Conservation (phyloP, 2,113 vertebrate species). For the Nerophis ophidion region DNA sequence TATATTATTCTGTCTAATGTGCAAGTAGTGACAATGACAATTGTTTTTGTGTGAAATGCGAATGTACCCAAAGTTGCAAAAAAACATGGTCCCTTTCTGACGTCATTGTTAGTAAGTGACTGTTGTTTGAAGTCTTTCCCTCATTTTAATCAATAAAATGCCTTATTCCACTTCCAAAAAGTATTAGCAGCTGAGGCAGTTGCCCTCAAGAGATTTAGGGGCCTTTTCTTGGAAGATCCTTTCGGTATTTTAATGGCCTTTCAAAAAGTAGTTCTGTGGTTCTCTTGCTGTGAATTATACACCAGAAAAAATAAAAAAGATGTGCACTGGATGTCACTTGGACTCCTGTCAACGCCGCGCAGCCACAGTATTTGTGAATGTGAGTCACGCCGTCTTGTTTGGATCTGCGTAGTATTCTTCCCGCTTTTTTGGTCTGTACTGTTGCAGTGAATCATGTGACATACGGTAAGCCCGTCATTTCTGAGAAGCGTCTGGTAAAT, state of each 20-base stretch:
- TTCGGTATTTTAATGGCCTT: not conserved
- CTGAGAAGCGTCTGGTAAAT: slow-evolving; percentile 60
- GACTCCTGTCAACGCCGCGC: not conserved
- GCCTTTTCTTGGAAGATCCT: slow-evolving; percentile 9
- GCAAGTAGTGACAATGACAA: too few relatives aligned
- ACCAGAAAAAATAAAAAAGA: not conserved
- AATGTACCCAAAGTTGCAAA: too few relatives aligned
- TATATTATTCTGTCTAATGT: too few relatives aligned
- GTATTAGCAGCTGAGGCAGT: slow-evolving; percentile 19
- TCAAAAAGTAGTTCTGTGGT: not conserved
- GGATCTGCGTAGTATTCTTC: slow-evolving; percentile 10
- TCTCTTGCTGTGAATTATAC: not conserved
- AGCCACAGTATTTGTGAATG: slow-evolving; percentile 10
- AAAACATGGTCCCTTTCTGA: too few relatives aligned
- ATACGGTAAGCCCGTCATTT: slow-evolving; percentile 54
- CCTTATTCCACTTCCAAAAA: slow-evolving; percentile 14
- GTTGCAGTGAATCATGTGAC: slow-evolving; percentile 56
- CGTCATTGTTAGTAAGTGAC: too few relatives aligned
- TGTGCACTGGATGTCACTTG: not conserved
- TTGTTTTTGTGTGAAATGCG: too few relatives aligned
- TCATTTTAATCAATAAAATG: slow-evolving; percentile 28
- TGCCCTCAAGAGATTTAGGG: not conserved
- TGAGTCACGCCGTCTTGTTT: slow-evolving; percentile 15
- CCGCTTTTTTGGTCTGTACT: slow-evolving; percentile 7
- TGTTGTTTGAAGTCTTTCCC: not conserved